Percentiles rank a stretch among this genome's conserved stretches.
phyloP scores from a whole-genome alignment of 2,797 vertebrate genomes.

The Melanotaenia parkinsoni region DNA sequence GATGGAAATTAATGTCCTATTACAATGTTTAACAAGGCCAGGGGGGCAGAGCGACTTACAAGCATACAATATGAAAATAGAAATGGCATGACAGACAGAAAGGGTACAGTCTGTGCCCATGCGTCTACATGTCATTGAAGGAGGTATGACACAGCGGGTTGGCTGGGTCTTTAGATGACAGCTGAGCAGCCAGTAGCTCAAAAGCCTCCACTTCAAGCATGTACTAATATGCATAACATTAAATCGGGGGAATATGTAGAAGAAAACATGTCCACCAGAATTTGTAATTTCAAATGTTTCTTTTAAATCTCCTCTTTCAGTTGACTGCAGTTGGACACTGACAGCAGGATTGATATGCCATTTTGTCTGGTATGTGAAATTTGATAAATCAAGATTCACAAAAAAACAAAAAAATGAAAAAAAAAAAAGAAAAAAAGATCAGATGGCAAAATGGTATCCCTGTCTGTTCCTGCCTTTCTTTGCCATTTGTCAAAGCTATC shows the following conservation, averaged over 20 bases:
- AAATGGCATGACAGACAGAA: conserved; percentile 20
- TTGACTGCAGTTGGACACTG: conserved; percentile 23
- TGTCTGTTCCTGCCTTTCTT: conserved; percentile 20
- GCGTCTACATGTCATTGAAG: conserved; percentile 34
- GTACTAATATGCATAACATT: conserved; percentile 9
- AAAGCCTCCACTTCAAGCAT: conserved; percentile 22
- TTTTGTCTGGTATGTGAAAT: conserved; percentile 38
- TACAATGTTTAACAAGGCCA: conserved; percentile 50
- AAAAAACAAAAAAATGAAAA: not conserved
- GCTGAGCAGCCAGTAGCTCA: conserved; percentile 41
- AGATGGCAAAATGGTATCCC: not conserved
- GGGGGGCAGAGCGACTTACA: conserved; percentile 25
- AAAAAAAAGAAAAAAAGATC: conserved; percentile 12
- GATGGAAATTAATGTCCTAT: conserved; percentile 26
- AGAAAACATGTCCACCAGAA: not conserved
- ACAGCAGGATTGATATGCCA: conserved; percentile 43
- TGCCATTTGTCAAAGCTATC: conserved; percentile 18
- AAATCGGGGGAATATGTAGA: not conserved
- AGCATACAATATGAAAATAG: conserved; percentile 45
- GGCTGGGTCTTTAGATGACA: conserved; percentile 38
- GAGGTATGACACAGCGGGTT: conserved; percentile 25
- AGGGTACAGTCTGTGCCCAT: conserved; percentile 20
- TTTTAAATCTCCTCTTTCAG: conserved; percentile 21
- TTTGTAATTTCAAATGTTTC: not conserved
- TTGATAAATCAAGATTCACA: conserved; percentile 52